Percentiles rank a stretch among this genome's conserved stretches.
phyloP scores from a whole-genome alignment of 1,140 invertebrate genomes.

The Anoplolepis gracilipes region DNA sequence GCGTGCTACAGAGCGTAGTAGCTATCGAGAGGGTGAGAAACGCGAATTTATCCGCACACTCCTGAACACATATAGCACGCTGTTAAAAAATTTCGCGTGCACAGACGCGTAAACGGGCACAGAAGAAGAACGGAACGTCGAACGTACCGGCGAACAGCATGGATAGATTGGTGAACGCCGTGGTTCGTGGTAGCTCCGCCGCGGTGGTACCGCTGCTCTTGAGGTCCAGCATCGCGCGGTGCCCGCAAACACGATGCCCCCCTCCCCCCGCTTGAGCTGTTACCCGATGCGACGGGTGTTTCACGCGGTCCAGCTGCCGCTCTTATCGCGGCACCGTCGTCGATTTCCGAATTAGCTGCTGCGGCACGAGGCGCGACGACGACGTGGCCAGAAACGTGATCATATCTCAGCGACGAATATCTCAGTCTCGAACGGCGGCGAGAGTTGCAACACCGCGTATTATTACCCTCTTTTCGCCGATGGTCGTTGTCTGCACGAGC shows the following conservation, averaged over 20 bases:
- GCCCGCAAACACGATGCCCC: slow-evolving; percentile 19
- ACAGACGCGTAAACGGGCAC: neutral
- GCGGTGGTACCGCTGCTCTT: slow-evolving; percentile 88
- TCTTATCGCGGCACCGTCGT: slow-evolving; percentile 55
- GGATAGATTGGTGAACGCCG: slow-evolving; percentile 88
- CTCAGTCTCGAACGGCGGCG: slow-evolving; percentile 10
- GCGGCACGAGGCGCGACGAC: slow-evolving; percentile 36
- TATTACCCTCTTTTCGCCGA: slow-evolving; percentile 29
- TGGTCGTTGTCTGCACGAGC: slow-evolving; percentile 25
- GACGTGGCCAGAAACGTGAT: slow-evolving; percentile 38
- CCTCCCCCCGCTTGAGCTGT: slow-evolving; percentile 42
- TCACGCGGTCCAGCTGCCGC: slow-evolving; percentile 2
- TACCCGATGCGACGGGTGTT: slow-evolving; percentile 45
- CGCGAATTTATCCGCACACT: slow-evolving; percentile 32
- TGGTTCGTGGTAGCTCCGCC: slow-evolving; percentile 86
- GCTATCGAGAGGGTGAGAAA: neutral
- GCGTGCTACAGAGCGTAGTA: neutral
- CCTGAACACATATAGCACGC: slow-evolving; percentile 15
- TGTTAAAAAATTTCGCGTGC: neutral
- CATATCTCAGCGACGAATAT: slow-evolving; percentile 59
- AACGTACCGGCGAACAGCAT: slow-evolving; percentile 89
- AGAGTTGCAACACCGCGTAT: slow-evolving; percentile 30
- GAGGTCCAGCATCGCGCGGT: slow-evolving; percentile 87
- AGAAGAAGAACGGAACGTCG: neutral
- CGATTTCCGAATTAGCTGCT: slow-evolving; percentile 39